These are phyloP conservation scores for Orientallactaga sibirica DNA, from an alignment of 2,797 vertebrate genomes.

Conservation along the genomic window DNA sequence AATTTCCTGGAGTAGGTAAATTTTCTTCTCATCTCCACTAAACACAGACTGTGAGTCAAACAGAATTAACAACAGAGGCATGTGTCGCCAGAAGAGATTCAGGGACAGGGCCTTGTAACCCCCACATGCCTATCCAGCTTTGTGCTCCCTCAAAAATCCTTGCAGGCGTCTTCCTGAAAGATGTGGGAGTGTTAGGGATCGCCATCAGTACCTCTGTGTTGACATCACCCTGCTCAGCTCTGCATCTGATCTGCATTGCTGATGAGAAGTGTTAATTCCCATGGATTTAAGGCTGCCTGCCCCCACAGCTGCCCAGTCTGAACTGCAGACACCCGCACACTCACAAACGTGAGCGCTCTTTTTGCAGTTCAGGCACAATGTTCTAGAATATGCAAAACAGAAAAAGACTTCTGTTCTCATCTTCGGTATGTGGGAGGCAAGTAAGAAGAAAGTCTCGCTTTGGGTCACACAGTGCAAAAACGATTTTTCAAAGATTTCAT, in stretches of 20 bases:
- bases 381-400: not conserved
- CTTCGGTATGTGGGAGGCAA: conserved; percentile 12
- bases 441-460: conserved; percentile 59
- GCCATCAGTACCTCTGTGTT: not conserved
- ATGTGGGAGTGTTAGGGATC: not conserved
- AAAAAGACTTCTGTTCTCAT: not conserved
- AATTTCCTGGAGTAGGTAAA: not conserved
- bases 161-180: not conserved
- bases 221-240: not conserved
- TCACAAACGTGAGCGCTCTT: not conserved
- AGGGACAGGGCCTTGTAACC: rapidly evolving
- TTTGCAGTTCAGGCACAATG: not conserved
- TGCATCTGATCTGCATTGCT: conserved; percentile 25
- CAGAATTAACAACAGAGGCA: conserved; percentile 34
- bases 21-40: conserved; percentile 31
- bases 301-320: rapidly evolving
- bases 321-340: not conserved
- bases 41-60: not conserved
- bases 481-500: conserved; percentile 46
- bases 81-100: not conserved
- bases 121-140: too few species aligned
- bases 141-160: too few species aligned
- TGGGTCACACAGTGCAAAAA: conserved; percentile 16
- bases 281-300: not conserved
- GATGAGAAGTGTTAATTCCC: not conserved